Evolutionary conservation across 2,888 invertebrate species (phyloP).

Genomic region (Mythimna pallens): DNA sequence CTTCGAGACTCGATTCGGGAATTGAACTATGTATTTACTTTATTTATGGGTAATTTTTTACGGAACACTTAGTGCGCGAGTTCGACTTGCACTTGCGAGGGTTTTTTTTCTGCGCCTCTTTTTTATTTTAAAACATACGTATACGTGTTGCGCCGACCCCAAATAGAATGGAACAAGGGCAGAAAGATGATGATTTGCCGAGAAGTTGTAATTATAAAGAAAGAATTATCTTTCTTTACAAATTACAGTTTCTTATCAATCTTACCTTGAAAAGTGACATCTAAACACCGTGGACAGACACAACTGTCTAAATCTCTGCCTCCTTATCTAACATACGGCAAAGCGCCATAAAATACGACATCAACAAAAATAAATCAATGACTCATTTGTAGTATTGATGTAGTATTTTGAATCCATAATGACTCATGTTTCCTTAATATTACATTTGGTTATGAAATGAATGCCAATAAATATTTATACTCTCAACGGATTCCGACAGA

Average conservation of each 20-base stretch:
- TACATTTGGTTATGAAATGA: constrained; percentile 8
- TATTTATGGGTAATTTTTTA: no score
- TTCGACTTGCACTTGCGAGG: no score
- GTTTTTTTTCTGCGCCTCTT: no score
- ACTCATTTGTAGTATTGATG: constrained; percentile 15
- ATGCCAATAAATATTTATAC: not conserved
- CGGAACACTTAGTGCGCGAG: no score
- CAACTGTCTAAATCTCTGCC: constrained; percentile 10
- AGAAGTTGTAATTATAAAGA: no score
- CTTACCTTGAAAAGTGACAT: not conserved
- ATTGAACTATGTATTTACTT: no score
- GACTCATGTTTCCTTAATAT: constrained; percentile 7
- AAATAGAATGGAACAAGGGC: no score
- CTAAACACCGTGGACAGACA: not conserved
- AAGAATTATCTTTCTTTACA: no score
- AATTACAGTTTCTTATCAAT: not conserved
- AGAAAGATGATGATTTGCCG: no score
- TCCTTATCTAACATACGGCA: not conserved
- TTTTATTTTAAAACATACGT: no score
- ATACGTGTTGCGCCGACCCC: no score
- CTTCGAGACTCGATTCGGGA: not conserved
- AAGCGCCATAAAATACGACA: not conserved
- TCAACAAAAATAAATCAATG: constrained; percentile 18
- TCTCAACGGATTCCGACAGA: not conserved
- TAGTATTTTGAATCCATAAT: constrained; percentile 20